Evolutionary conservation across 2,113 vertebrate genomes (phyloP).

Genomic region (Electrona antarctica): DNA sequence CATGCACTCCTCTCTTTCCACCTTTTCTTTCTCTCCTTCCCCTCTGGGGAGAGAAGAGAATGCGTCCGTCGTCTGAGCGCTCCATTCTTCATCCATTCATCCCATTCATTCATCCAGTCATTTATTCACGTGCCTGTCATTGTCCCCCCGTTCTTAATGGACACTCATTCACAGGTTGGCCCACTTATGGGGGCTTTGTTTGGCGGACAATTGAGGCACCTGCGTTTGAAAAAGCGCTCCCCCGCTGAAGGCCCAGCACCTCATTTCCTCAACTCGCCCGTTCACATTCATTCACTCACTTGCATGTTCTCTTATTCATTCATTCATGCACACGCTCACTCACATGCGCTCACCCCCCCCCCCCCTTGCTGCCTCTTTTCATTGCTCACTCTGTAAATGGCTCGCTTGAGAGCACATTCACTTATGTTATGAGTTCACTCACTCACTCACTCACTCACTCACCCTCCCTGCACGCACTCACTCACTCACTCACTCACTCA

Average conservation of each 20-base stretch:
- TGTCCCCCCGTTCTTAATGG: constrained; percentile 59
- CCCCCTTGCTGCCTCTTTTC: not conserved
- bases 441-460: too few species aligned
- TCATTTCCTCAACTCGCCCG: constrained; percentile 62
- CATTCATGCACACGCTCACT: not conserved
- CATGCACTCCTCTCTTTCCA: not conserved
- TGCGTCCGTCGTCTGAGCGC: constrained; percentile 44
- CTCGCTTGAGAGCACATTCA: too few species aligned
- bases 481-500: too few species aligned
- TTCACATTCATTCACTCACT: constrained; percentile 18
- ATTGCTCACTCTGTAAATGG: not conserved
- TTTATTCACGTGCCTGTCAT: constrained; percentile 67
- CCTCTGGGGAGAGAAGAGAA: constrained; percentile 15
- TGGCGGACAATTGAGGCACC: constrained; percentile 75
- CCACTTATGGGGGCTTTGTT: constrained; percentile 72
- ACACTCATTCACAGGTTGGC: constrained; percentile 75
- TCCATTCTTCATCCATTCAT: constrained; percentile 45
- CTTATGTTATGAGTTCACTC: too few species aligned
- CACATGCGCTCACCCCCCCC: not conserved
- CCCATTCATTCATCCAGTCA: constrained; percentile 36
- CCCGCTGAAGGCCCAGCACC: constrained; percentile 61
- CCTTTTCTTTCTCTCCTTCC: not conserved
- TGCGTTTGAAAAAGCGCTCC: constrained; percentile 67
- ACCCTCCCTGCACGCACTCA: too few species aligned
- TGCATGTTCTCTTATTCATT: not conserved